These are phyloP conservation scores for Argya squamiceps DNA, from an alignment of 2,797 vertebrate species.

Conservation along the genomic window DNA sequence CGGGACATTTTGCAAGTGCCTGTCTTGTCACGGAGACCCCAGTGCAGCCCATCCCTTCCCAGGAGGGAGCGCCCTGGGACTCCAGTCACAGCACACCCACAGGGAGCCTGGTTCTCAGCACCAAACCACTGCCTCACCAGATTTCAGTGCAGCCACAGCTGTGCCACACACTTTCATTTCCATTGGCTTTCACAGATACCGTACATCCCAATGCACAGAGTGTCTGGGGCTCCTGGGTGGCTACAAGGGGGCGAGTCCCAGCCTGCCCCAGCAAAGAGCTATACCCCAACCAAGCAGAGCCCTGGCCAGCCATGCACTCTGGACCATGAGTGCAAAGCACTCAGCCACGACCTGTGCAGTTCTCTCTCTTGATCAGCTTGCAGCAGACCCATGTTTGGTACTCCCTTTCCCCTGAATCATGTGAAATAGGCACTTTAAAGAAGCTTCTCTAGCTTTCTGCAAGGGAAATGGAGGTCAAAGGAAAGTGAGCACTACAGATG, in stretches of 20 bases:
- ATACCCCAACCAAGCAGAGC: background rate
- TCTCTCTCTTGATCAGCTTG: background rate
- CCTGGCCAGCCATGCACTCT: too few species aligned
- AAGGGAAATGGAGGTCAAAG: background rate
- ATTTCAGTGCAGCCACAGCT: background rate
- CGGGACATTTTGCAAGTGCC: background rate
- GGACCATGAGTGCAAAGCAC: background rate
- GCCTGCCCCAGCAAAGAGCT: background rate
- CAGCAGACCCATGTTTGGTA: background rate
- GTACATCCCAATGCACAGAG: fast-evolving
- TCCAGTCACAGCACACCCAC: background rate
- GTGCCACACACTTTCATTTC: background rate
- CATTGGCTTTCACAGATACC: fast-evolving
- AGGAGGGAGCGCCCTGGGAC: background rate
- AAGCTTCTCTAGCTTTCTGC: background rate
- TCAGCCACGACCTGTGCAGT: too few species aligned
- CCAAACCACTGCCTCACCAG: background rate
- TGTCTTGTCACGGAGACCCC: background rate
- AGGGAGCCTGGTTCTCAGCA: background rate
- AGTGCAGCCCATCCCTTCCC: background rate
- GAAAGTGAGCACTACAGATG: background rate
- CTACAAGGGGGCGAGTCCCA: background rate
- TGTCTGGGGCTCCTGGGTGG: background rate
- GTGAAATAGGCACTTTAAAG: background rate
- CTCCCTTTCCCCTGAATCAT: background rate